Conservation (phyloP, 2,888 invertebrate species). For the Erebia ligea region DNA sequence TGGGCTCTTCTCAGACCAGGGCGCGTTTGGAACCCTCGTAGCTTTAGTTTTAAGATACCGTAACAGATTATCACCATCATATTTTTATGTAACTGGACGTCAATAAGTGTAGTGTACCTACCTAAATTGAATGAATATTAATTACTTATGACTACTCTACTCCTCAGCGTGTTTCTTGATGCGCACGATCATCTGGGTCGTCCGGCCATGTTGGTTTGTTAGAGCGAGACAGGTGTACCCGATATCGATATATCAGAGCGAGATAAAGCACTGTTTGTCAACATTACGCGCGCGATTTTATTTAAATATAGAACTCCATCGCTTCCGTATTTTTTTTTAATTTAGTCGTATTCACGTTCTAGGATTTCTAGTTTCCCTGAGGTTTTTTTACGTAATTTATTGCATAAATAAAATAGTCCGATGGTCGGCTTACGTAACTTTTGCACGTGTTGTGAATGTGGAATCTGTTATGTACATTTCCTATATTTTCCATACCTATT, state of each 20-base stretch:
- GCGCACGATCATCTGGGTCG: conserved; percentile 39
- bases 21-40: no score
- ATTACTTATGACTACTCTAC: neutral
- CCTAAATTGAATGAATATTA: no score
- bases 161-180: conserved; percentile 1
- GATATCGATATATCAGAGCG: conserved; percentile 41
- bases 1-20: no score
- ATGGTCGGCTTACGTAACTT: conserved; percentile 7
- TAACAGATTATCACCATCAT: no score
- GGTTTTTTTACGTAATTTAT: conserved; percentile 24
- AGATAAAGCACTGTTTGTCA: conserved; percentile 65
- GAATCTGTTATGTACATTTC: neutral
- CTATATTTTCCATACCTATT: no score
- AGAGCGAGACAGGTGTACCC: conserved; percentile 41
- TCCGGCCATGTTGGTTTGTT: conserved; percentile 36
- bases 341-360: conserved; percentile 40
- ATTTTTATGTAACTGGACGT: no score
- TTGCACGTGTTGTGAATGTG: conserved; percentile 10
- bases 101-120: no score
- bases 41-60: no score
- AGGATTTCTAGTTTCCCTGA: conserved; percentile 37
- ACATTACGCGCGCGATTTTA: conserved; percentile 59
- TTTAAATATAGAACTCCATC: conserved; percentile 60
- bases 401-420: conserved; percentile 9
- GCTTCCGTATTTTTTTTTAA: conserved; percentile 46